Conservation (phyloP, 2,113 vertebrate genomes). For the Chionis minor region DNA sequence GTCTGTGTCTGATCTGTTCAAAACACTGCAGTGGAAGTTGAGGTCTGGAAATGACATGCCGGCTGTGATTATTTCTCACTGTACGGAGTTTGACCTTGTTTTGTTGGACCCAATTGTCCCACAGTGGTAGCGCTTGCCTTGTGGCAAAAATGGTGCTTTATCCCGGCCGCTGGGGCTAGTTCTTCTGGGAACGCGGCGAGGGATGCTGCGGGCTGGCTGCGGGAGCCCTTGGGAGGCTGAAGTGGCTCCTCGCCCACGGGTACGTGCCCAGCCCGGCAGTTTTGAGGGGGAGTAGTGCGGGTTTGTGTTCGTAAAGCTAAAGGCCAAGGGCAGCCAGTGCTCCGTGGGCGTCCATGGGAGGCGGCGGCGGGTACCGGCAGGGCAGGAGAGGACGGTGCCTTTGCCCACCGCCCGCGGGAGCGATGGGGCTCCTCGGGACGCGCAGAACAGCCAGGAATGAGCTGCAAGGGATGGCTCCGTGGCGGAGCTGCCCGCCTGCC, state of each 20-base stretch:
- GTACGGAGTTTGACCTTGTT: not conserved
- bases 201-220: not conserved
- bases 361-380: not conserved
- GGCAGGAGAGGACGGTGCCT: not conserved
- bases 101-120: not conserved
- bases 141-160: not conserved
- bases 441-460: not conserved
- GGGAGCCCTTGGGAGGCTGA: not conserved
- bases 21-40: not conserved
- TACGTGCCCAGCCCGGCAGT: too few species aligned
- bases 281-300: not conserved
- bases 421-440: accelerated
- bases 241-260: not conserved
- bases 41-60: accelerated
- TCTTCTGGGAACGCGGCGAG: not conserved
- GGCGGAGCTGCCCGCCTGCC: too few species aligned
- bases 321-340: not conserved
- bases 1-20: not conserved
- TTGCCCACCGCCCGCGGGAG: not conserved
- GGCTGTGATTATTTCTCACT: not conserved
- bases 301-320: not conserved
- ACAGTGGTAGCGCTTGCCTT: not conserved
- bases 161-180: not conserved
- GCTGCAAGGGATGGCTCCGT: too few species aligned
- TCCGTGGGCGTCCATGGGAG: not conserved